Evolutionary conservation across 2,113 vertebrate species (phyloP).

Genomic region (Meriones unguiculatus): DNA sequence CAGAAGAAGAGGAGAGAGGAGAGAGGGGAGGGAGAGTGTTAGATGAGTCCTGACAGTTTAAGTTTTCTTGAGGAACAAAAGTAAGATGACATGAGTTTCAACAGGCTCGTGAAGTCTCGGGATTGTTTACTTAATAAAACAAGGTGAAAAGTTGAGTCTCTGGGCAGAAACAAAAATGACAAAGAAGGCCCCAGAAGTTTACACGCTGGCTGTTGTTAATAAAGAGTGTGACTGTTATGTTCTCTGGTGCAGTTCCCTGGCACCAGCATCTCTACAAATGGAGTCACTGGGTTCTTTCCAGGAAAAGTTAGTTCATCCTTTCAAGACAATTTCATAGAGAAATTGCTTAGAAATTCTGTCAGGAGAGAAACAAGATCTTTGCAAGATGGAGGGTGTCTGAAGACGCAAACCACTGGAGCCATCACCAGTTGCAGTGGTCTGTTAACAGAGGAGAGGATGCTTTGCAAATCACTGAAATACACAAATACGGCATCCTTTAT

Average conservation of each 20-base stretch:
- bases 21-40: not conserved
- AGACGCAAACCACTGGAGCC: not conserved
- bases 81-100: not conserved
- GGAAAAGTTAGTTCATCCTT: not conserved
- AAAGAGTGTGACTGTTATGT: not conserved
- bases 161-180: not conserved
- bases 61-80: not conserved
- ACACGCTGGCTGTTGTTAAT: not conserved
- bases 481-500: not conserved
- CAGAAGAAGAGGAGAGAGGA: not conserved
- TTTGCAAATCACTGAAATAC: not conserved
- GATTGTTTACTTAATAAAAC: not conserved
- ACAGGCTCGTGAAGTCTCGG: not conserved
- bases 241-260: not conserved
- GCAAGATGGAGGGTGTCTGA: not conserved
- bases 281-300: not conserved
- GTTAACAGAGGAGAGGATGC: not conserved
- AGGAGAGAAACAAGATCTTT: not conserved
- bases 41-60: not conserved
- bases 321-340: slow-evolving; percentile 6
- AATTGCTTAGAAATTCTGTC: slow-evolving; percentile 12
- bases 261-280: not conserved
- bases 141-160: slow-evolving; percentile 3
- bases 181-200: not conserved
- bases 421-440: not conserved